Base-by-base conservation (phyloP, 2,113 vertebrate genomes). In the Coracopsis vasa region DNA sequence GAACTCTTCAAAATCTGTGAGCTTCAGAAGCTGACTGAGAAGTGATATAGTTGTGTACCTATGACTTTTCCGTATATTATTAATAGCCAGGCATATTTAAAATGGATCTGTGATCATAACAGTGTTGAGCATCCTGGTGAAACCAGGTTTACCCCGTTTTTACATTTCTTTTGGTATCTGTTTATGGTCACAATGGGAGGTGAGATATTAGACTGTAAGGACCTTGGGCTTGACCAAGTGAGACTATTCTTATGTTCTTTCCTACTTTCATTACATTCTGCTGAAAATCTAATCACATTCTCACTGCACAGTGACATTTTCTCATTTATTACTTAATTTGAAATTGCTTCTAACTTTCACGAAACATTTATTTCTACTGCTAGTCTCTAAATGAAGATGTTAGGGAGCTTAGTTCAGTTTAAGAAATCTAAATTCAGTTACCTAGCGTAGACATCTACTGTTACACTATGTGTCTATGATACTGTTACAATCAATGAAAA, bases 321-420 rank as follows among this genome's bases (percentile, higher is more conserved):
- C 75, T 90, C 41, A 77, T 94, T 88, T 94, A 92, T 83, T 77
- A 70, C 37, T 65, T 94, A 65, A 92, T 92, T 97, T 81, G 58
- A 90, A 86, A 90, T 89, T 66, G 37, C 21, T 94, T 90, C 75
- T 78, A 80, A 77, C 50, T 86, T 94, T 92, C 69, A 83, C 72
- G 39, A 96, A 90, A 73, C 41, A 93, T 73, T 95, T 88, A 69
- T 92, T 92, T 93, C 45, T 80, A 16, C 25, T 94, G 35, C 10
- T 69, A 61, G 37, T 90, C 41, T 73, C 56, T 82, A 92, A 93
- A 80, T 86, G 48, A 92, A 77, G 16, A 80, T 54, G 71, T 80
- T 72, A 78, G 54, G n/a, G 13, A 91, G 33, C 37, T 88, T 88
- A 20, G 33, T 62, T 88, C 64, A 35, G 18, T 80, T 90, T 83